Evolutionary conservation across 2,797 vertebrate genomes (phyloP), one percentile per base, ranked within the genome.

Genomic region (Myotis daubentonii): DNA sequence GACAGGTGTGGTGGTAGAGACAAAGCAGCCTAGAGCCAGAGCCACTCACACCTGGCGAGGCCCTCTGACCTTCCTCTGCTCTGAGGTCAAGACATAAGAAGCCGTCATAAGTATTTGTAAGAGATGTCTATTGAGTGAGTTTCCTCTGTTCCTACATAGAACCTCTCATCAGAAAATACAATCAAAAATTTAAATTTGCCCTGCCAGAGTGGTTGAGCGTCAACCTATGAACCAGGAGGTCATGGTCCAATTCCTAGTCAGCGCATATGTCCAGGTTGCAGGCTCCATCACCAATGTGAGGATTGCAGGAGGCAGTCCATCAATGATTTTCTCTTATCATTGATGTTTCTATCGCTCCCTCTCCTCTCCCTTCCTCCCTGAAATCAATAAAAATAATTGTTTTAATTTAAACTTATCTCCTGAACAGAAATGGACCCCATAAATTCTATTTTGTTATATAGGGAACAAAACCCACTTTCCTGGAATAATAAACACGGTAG

Each of bases 401-500:
- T 60, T 60, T 28, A 60, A 60, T 60, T 60, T 60, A 60, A 79
- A 5, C 87, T 86, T 65, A 78, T 70, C 49, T 76, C 84, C 3
- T 16, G 11, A 76, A 72, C 23, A 87, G 30, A 86, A 86, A 93
- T 23, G 8, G 74, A 55, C 23, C n/a, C 62, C 49, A 79, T 47
- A 84, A 51, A 82, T 68, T 80, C 28, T 57, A 12, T 76, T 96
- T 85, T 93, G 72, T 80, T 87, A 71, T 65, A 51, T 7, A 41
- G 15, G 71, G 33, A 94, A 88, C 47, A 81, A 94, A 96, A 87
- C 4, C 28, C 11, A 79, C 83, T 94, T 95, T 70, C 23, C 70
- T 84, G 38, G 12, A 96, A 94, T 16, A 89, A 79, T 83, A 79
- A 75, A 76, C 13, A 74, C 13, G 10, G 3, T 4, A 71, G 76